These are phyloP conservation scores for Calidris pygmaea DNA, from an alignment of 2,113 vertebrate genomes.

Conservation along the genomic window DNA sequence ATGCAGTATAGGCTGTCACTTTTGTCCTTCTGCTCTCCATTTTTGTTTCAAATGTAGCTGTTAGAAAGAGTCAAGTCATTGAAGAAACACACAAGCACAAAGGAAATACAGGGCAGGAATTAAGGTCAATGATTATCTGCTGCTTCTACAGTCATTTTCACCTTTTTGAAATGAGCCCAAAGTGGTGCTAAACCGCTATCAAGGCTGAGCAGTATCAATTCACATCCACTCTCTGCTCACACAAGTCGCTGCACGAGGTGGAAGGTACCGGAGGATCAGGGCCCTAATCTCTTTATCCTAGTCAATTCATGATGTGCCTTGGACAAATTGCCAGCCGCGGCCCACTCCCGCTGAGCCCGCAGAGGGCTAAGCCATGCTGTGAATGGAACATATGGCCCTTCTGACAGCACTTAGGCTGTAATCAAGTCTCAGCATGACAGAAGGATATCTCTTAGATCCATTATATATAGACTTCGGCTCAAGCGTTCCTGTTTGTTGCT, in stretches of 20 bases:
- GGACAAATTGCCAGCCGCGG: neutral
- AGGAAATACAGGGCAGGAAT: neutral
- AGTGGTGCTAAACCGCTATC: neutral
- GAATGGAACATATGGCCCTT: constrained; percentile 19
- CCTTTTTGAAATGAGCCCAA: neutral
- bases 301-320: constrained; percentile 26
- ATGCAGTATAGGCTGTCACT: neutral
- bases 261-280: neutral
- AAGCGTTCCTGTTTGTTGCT: neutral
- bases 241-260: neutral
- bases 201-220: neutral
- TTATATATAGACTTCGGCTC: constrained; percentile 4
- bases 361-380: constrained; percentile 27
- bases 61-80: neutral
- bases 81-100: neutral
- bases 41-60: neutral
- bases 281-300: constrained; percentile 50
- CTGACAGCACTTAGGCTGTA: constrained; percentile 46
- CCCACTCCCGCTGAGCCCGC: neutral
- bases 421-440: constrained; percentile 38
- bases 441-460: constrained; percentile 28
- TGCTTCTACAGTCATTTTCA: constrained; percentile 12
- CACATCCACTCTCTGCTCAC: neutral
- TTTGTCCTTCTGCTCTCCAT: neutral
- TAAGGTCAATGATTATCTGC: constrained; percentile 1